These are phyloP conservation scores for Phenganax subtilis DNA, from an alignment of 92 coral and sea anemone species.

Conservation along the genomic window DNA sequence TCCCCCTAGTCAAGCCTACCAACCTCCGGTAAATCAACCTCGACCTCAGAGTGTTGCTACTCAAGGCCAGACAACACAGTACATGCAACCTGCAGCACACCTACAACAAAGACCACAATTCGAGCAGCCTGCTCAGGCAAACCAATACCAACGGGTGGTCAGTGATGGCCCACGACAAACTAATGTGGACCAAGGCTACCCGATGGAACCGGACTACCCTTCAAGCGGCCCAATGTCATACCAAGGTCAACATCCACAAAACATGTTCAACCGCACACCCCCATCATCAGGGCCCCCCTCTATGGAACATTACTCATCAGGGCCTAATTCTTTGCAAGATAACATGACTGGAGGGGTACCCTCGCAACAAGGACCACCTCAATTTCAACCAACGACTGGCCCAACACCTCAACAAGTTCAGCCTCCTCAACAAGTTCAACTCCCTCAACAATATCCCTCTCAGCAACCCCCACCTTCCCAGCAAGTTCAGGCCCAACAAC, in stretches of 20 bases:
- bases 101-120: conserved; percentile 45
- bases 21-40: conserved; percentile 2
- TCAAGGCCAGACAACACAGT: not conserved
- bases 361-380: conserved; percentile 47
- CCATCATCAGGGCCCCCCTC: conserved; percentile 51
- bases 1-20: conserved; percentile 19
- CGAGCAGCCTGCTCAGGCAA: conserved; percentile 29
- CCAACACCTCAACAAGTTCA: conserved; percentile 43
- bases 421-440: conserved; percentile 46
- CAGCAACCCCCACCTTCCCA: conserved; percentile 53
- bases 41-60: conserved; percentile 16
- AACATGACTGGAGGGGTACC: conserved; percentile 27
- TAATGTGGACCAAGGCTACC: conserved; percentile 42
- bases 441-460: conserved; percentile 35
- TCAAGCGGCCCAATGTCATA: conserved; percentile 43
- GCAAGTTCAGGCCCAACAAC: conserved; percentile 37
- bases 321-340: conserved; percentile 38
- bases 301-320: conserved; percentile 45
- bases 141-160: conserved; percentile 24
- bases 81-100: conserved; percentile 19
- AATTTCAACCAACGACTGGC: conserved; percentile 43
- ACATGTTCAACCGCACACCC: conserved; percentile 50
- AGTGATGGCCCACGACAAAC: conserved; percentile 21
- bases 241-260: conserved; percentile 51
- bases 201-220: conserved; percentile 35